These are phyloP conservation scores for Sycophila texana DNA, from an alignment of 2,888 invertebrate genomes.

Conservation along the genomic window DNA sequence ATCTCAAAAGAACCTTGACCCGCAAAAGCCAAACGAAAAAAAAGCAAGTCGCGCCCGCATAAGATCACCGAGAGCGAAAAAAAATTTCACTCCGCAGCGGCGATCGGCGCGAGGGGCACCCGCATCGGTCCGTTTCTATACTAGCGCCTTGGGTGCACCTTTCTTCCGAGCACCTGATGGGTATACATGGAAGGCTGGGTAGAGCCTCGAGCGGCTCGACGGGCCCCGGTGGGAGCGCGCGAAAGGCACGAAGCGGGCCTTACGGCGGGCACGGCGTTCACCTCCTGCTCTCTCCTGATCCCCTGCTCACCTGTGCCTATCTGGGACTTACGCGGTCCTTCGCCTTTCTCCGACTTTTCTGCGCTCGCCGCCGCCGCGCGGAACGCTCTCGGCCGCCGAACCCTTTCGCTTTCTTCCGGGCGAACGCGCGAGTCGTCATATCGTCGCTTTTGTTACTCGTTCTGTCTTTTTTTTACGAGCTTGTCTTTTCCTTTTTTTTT, in stretches of 20 bases:
- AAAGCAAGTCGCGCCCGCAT: too few species aligned
- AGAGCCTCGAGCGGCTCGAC: too few species aligned
- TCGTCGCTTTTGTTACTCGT: too few species aligned
- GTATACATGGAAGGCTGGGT: too few species aligned
- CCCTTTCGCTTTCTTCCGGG: background rate
- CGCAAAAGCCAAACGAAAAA: too few species aligned
- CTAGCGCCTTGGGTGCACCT: too few species aligned
- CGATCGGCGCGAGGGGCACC: background rate
- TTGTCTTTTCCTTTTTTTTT: too few species aligned
- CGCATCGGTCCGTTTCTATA: background rate
- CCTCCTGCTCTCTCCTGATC: constrained; percentile 63
- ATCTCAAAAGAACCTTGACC: too few species aligned
- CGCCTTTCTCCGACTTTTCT: constrained; percentile 31
- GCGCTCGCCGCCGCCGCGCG: background rate
- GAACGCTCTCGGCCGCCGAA: background rate
- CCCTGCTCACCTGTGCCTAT: constrained; percentile 66
- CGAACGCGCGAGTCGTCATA: background rate
- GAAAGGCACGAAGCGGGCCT: constrained; percentile 42
- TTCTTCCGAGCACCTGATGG: too few species aligned
- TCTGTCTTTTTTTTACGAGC: too few species aligned
- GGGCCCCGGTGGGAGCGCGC: constrained; percentile 12
- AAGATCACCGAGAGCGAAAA: too few species aligned
- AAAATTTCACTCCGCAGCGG: too few species aligned
- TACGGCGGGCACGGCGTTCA: constrained; percentile 53
- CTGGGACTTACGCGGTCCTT: constrained; percentile 68